Evolutionary conservation across 1,140 invertebrate species (phyloP), one percentile per base, ranked within the genome.

Genomic region (Pachypsylla venusta): DNA sequence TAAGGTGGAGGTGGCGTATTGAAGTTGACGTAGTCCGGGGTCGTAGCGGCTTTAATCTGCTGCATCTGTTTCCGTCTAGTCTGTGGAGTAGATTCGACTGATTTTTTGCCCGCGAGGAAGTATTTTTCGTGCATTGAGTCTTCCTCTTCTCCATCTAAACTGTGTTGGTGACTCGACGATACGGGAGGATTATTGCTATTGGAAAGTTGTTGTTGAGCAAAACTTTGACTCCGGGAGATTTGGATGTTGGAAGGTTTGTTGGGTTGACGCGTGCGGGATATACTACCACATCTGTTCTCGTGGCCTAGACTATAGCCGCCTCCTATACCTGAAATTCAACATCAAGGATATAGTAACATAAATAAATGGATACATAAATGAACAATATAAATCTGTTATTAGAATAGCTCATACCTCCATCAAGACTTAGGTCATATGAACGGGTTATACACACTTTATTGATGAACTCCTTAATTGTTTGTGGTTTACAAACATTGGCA

Each of bases 121-220:
- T 86, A 87, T 64, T 85, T 84, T 66, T 87, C 85, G 68, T 87
- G 85, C 84, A 87, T 87, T 0, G 84, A 84, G 71, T 87, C 84
- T 65, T 86, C 84, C 62, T 73, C 72, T 54, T 71, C 66, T 22
- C 65, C 58, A 2, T 26, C 14, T 13, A 57, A 24, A 28, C 1
- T 74, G 73, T 5, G 66, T 14, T 28, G 10, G 19, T 10, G 5
- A 13, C 42, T 19, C 13, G 28, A 19, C 27, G 22, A 16, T 56
- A 12, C 2, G 13, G 10, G 1, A n/a, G n/a, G n/a, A n/a, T n/a
- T n/a, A n/a, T n/a, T n/a, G n/a, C n/a, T n/a, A n/a, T n/a, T n/a
- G n/a, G n/a, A n/a, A n/a, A 56, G 59, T 53, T 66, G 64, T 16
- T 62, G 64, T 40, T 69, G 65, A 27, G 66, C 64, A 57, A 66